A percentile compares a stretch with the other conserved stretches of the same genome.
Conservation (phyloP, 1,140 invertebrate genomes). For the Drosophila serrata region DNA sequence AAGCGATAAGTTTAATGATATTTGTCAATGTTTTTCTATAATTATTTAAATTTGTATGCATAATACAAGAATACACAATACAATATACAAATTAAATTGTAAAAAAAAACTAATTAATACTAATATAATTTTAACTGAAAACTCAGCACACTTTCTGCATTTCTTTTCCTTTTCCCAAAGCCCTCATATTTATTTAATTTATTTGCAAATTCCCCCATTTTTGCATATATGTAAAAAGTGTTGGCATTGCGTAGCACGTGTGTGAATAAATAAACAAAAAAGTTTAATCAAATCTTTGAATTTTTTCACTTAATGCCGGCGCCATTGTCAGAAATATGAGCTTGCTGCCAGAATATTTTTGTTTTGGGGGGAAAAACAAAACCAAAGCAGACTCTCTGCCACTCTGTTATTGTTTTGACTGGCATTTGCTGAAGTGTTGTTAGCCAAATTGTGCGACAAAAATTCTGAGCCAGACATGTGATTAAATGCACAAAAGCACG, state of each 20-base stretch:
- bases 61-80: no score
- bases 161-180: background rate
- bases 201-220: slow-evolving; percentile 27
- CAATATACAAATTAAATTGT: no score
- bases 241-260: slow-evolving; percentile 35
- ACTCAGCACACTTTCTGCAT: no score
- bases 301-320: slow-evolving; percentile 22
- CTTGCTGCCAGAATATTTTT: slow-evolving; percentile 5
- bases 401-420: slow-evolving; percentile 47
- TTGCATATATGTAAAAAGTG: slow-evolving; percentile 12
- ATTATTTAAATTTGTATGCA: no score
- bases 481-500: slow-evolving; percentile 61
- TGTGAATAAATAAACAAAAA: slow-evolving; percentile 37
- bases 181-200: slow-evolving; percentile 7
- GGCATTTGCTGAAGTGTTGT: slow-evolving; percentile 35
- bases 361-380: background rate
- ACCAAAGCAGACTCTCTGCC: slow-evolving; percentile 4
- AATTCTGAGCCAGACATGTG: slow-evolving; percentile 69
- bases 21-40: no score
- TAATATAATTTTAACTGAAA: no score
- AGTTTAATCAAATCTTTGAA: background rate
- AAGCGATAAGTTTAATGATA: no score
- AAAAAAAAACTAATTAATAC: no score
- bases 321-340: slow-evolving; percentile 45
- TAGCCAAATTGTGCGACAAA: slow-evolving; percentile 73